Percentiles rank a stretch among this genome's conserved stretches.
Conservation (phyloP, 1,140 invertebrate species). For the Ceratoteleas bidentatus region DNA sequence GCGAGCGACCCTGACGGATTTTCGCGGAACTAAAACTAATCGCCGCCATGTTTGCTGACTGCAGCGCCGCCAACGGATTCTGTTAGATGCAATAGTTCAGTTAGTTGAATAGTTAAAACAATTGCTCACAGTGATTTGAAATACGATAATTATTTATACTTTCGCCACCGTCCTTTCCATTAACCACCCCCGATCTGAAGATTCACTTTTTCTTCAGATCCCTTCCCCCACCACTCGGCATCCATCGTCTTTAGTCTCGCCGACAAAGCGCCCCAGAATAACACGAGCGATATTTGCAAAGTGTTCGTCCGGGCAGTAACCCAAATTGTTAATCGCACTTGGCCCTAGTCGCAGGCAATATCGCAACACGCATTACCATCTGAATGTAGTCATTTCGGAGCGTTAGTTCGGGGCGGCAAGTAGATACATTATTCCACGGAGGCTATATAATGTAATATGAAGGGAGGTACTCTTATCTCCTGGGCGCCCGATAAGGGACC, state of each 20-base stretch:
- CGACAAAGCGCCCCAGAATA: slow-evolving; percentile 18
- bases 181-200: not conserved
- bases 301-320: slow-evolving; percentile 52
- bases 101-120: too few species aligned
- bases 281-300: slow-evolving; percentile 32
- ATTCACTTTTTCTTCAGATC: not conserved
- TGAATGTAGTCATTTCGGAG: slow-evolving; percentile 78
- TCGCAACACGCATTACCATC: slow-evolving; percentile 79
- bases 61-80: too few species aligned
- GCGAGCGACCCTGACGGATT: too few species aligned
- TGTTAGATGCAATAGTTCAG: too few species aligned
- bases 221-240: not conserved
- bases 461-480: slow-evolving; percentile 75
- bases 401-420: slow-evolving; percentile 69
- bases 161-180: too few species aligned
- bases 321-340: slow-evolving; percentile 80
- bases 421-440: slow-evolving; percentile 78
- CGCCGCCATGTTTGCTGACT: too few species aligned
- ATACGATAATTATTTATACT: too few species aligned
- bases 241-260: not conserved
- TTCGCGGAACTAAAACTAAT: too few species aligned
- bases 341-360: slow-evolving; percentile 75
- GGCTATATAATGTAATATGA: slow-evolving; percentile 79
- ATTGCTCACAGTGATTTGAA: too few species aligned
- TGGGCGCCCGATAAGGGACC: slow-evolving; percentile 74